These are phyloP conservation scores for Aporophyla nigra DNA, from an alignment of 2,888 invertebrate species.

Conservation along the genomic window DNA sequence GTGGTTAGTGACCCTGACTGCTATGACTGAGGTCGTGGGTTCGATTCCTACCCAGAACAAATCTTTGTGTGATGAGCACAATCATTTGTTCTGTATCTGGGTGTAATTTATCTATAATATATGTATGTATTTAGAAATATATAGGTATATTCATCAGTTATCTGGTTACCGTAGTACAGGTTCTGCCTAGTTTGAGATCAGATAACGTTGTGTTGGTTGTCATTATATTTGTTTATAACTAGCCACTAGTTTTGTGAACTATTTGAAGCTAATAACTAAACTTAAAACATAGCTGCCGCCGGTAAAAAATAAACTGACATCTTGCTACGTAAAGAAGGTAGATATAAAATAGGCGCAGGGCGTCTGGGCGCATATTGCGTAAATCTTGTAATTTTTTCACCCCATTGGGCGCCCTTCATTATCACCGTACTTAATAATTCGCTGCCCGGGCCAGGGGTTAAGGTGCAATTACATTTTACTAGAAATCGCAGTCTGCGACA, in stretches of 20 bases:
- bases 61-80: too few species aligned
- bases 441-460: conserved; percentile 22
- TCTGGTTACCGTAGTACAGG: too few species aligned
- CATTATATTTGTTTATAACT: too few species aligned
- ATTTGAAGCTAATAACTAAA: neutral
- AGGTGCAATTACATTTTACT: conserved; percentile 30
- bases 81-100: too few species aligned
- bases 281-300: neutral
- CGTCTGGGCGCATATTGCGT: conserved; percentile 51
- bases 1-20: too few species aligned
- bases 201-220: too few species aligned
- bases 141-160: too few species aligned
- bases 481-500: conserved; percentile 4
- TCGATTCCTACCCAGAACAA: too few species aligned
- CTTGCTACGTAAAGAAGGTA: neutral
- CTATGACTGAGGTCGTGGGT: too few species aligned
- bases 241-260: neutral
- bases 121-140: too few species aligned
- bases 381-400: conserved; percentile 62
- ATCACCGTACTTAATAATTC: conserved; percentile 63
- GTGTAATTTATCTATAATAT: too few species aligned
- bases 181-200: too few species aligned
- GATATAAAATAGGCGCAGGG: conserved; percentile 25
- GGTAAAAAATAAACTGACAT: neutral
- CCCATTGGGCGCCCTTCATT: conserved; percentile 58